Percentiles rank a stretch among this genome's conserved stretches.
phyloP scores from a whole-genome alignment of 2,888 invertebrate genomes.

The Selenia dentaria region DNA sequence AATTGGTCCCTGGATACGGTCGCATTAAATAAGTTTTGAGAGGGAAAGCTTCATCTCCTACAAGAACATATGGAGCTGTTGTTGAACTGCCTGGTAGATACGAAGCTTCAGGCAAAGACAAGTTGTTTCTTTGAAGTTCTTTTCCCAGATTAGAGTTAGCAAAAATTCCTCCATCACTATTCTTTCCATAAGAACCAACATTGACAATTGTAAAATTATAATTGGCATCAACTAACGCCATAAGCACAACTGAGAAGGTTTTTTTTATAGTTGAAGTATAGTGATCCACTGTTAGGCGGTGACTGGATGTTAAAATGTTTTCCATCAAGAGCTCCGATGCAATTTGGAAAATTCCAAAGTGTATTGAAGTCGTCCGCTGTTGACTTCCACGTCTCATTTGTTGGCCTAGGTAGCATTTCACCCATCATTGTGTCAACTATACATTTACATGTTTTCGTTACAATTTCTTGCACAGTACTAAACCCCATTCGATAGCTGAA shows the following conservation, averaged over 20 bases:
- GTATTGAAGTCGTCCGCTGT: no score
- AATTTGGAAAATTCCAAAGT: no score
- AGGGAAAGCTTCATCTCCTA: constrained; percentile 27
- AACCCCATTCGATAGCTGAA: no score
- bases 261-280: neutral
- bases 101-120: neutral
- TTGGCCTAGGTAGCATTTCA: no score
- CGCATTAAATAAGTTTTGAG: constrained; percentile 26
- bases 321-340: no score
- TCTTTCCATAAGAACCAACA: neutral
- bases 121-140: neutral
- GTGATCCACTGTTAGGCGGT: no score
- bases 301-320: no score
- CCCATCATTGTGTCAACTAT: no score
- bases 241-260: neutral
- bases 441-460: no score
- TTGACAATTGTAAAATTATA: neutral
- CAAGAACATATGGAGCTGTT: constrained; percentile 16
- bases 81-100: neutral
- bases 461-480: no score
- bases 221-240: neutral
- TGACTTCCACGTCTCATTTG: no score
- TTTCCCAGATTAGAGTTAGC: neutral
- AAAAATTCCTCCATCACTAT: neutral
- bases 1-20: constrained; percentile 18